Base-by-base conservation (phyloP, 2,888 invertebrate species). In the Cephus runcator region DNA sequence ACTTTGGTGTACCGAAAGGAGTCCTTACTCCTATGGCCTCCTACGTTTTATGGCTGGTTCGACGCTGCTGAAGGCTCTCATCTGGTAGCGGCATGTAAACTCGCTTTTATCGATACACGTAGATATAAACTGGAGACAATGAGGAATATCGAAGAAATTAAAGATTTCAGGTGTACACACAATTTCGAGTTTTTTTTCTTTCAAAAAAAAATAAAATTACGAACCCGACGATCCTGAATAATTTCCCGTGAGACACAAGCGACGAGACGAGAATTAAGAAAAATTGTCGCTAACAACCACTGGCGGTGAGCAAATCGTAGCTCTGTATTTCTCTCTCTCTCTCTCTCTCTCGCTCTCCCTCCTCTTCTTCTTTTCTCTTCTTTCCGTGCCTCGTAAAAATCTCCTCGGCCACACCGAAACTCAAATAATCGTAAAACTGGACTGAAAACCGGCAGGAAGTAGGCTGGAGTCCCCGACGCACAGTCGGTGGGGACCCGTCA, bases 381-480 rank as follows among this genome's bases (percentile, higher is more conserved):
- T 85, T 87, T 87, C 35, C 83, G 87, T 87, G 83, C 85, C 85
- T 87, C 87, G 85, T 87, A 87, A 87, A 87, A 87, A 83, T 87
- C 83, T 84, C 83, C 77, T 79, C 83, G 84, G 84, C 83, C 84
- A 84, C 87, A 84, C 83, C 80, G 84, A 79, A 34, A 83, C 85
- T 81, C 79, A 84, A 84, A 87, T 86, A 87, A 87, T 86, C 87
- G 85, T 87, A 87, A 87, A 87, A 87, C 82, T 86, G 80, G 80
- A 83, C 85, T 86, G 87, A 82, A 87, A 87, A 85, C 85, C 82
- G 87, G 84, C 89, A 89, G 90, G 90, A 90, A 89, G 90, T 89
- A 87, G 89, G 87, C 85, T 87, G 83, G 84, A 71, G 71, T 71
- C 34, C 71, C 71, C 71, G 71, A 71, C 83, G 82, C 79, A 69